Conservation (phyloP, 2,888 invertebrate genomes). For the Drosophila colorata region DNA sequence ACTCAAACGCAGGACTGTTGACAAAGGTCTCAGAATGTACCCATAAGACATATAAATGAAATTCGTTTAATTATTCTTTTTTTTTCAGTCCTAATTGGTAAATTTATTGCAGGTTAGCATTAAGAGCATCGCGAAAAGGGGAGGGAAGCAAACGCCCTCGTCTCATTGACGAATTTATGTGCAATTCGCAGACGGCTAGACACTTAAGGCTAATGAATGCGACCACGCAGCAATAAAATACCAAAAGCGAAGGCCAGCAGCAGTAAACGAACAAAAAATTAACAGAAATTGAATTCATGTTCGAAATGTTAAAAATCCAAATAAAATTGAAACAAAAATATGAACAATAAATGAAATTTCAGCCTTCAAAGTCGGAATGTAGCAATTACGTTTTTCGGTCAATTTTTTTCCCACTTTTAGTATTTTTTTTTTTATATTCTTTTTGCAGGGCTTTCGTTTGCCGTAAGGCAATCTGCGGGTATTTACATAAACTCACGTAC, state of each 20-base stretch:
- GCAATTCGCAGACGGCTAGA: slow-evolving; percentile 61
- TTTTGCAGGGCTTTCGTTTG: neutral
- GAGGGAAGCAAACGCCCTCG: too few species aligned
- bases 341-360: slow-evolving; percentile 44
- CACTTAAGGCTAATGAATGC: slow-evolving; percentile 57
- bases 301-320: slow-evolving; percentile 18
- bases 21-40: neutral
- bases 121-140: too few species aligned
- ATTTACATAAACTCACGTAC: slow-evolving; percentile 55
- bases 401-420: neutral
- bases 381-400: slow-evolving; percentile 4
- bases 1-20: neutral
- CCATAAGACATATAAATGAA: neutral
- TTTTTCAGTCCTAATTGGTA: slow-evolving; percentile 1
- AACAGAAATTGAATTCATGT: slow-evolving; percentile 36
- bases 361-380: slow-evolving; percentile 17
- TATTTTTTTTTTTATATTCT: neutral
- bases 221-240: slow-evolving; percentile 33
- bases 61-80: slow-evolving; percentile 7
- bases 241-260: slow-evolving; percentile 8
- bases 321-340: slow-evolving; percentile 15
- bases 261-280: slow-evolving; percentile 8
- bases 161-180: slow-evolving; percentile 43
- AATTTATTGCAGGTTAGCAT: neutral
- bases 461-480: slow-evolving; percentile 18